phyloP scores from a whole-genome alignment of 2,113 vertebrate species.

The Xyliphius kryptos region DNA sequence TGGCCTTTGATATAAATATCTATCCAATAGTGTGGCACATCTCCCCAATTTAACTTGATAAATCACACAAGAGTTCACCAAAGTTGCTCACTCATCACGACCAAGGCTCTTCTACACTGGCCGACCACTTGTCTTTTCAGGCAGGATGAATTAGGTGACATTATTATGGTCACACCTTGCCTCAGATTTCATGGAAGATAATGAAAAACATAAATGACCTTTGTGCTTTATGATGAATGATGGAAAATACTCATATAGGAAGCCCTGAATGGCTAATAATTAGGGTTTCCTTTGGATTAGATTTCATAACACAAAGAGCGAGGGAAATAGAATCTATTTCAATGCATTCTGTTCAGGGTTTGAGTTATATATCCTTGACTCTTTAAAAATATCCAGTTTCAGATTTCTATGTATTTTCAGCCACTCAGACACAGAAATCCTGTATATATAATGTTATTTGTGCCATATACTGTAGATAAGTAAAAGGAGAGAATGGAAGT shows the following conservation, averaged over 20 bases:
- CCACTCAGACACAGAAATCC: too few relatives aligned
- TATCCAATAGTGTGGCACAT: not conserved
- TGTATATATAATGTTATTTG: too few relatives aligned
- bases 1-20: slow-evolving; percentile 19
- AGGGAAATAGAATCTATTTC: too few relatives aligned
- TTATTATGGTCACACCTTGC: slow-evolving; percentile 10
- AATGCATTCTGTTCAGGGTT: too few relatives aligned
- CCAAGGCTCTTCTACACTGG: not conserved
- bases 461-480: not conserved
- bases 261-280: not conserved
- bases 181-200: slow-evolving; percentile 17
- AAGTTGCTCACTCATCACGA: too few relatives aligned
- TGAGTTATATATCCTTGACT: too few relatives aligned
- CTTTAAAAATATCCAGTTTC: too few relatives aligned
- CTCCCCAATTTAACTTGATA: slow-evolving; percentile 10
- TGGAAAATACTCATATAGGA: slow-evolving; percentile 12
- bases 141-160: slow-evolving; percentile 7
- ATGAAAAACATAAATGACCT: slow-evolving; percentile 6
- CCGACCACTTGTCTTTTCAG: not conserved
- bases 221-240: slow-evolving; percentile 9
- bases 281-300: slow-evolving; percentile 8
- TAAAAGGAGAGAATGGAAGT: slow-evolving; percentile 8
- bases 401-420: too few relatives aligned
- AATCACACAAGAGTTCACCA: too few relatives aligned
- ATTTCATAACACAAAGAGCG: slow-evolving; percentile 21